Base-by-base conservation (phyloP, 2,888 invertebrate genomes). In the Pocota personata region DNA sequence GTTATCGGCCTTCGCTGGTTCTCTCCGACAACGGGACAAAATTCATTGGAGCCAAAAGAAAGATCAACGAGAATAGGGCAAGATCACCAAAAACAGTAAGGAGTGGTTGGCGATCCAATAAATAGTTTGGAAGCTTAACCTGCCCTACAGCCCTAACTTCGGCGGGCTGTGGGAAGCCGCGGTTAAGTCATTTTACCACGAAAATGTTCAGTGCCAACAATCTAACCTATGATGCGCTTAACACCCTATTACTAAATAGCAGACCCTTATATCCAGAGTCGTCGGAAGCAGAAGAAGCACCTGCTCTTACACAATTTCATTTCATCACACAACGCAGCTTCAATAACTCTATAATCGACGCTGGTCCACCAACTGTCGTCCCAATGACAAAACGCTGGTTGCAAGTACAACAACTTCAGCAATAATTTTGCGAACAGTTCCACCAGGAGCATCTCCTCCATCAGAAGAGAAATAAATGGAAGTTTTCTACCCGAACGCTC, bases 381-480 rank as follows among this genome's bases (percentile, higher is more conserved):
- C n/a, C n/a, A n/a, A n/a, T n/a, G n/a, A n/a, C n/a, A n/a, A n/a
- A n/a, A n/a, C 35, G 58, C 19, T 58, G 37, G 35, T 37, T 58
- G 12, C 40, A 60, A 37, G n/a, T n/a, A 32, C 37, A 40, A 10
- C 21, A 60, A 37, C 3, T 40, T 19, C 40, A 60, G 12, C 60
- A 46, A 14, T 48, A 46, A 27, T 64, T n/a, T n/a, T n/a, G n/a
- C n/a, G n/a, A n/a, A n/a, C n/a, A n/a, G n/a, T n/a, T n/a, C n/a
- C n/a, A n/a, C n/a, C n/a, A n/a, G n/a, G n/a, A n/a, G n/a, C n/a
- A 46, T n/a, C 46, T 64, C 30, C 64, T 27, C 27, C 48, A 64
- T 12, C 37, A 60, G 32, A 37, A 32, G 57, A 57, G 32, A 30
- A 57, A 57, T 57, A 57, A 57, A 32, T 57, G 57, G 14, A 57